Base-by-base conservation (phyloP, 2,888 invertebrate genomes). In the Argyra leucocephala region DNA sequence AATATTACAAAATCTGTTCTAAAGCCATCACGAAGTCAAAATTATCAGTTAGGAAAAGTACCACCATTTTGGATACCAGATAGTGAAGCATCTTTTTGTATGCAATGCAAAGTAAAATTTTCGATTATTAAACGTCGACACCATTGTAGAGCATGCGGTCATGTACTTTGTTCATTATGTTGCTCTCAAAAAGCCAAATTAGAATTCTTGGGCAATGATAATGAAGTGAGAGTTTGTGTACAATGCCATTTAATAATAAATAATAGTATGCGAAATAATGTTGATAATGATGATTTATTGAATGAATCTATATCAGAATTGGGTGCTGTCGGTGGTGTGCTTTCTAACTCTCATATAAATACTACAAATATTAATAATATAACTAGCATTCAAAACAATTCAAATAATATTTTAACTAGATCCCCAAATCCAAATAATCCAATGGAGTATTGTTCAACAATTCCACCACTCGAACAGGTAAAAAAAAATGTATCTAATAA, bases 61-160 rank as follows among this genome's bases (percentile, higher is more conserved):
- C 88, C 90, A 18, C 93, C 93, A 0, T 84, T 88, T 72, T 94
- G 94, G 94, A 86, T 94, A 64, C 93, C 93, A 0, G 94, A 95
- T 77, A 83, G 86, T 4, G 90, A 90, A 71, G 89, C 92, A 7
- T 81, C 84, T n/a, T 83, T 82, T 69, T 94, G 94, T 75, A 88
- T 93, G 87, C 86, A 90, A 70, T 94, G 94, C 76, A 86, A 88
- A 68, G 78, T 83, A 61, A 89, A 87, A 77, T 95, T 93, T 77
- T 91, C 89, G 1, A 84, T 93, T 69, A 84, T 93, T 63, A 89
- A 88, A 76, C 83, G 93, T 60, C 82, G 93, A 57, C 94, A 95
- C 79, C 93, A 94, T 78, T 94, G 93, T 75, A 82, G 93, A 64
- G 91, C 91, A 62, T 93, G 93, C 76, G 93, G 93, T 68, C 85